Evolutionary conservation across 2,797 vertebrate species (phyloP).

Genomic region (Scarus forsteni): DNA sequence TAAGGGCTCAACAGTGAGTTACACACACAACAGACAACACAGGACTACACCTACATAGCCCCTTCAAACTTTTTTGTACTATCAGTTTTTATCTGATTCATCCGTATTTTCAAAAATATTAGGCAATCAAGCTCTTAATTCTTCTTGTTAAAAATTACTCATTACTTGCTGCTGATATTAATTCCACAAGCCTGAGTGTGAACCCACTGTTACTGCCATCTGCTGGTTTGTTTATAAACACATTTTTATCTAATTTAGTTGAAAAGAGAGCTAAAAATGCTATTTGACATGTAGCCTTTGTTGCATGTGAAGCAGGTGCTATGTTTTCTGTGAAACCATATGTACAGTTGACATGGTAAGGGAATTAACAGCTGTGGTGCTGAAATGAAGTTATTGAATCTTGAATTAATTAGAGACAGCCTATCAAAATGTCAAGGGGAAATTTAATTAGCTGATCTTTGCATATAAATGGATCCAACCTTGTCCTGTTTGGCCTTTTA

Average conservation of each 20-base stretch:
- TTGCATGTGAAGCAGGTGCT: neutral
- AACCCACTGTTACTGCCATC: slow-evolving; percentile 47
- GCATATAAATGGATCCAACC: slow-evolving; percentile 1
- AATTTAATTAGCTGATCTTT: neutral
- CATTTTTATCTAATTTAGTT: neutral
- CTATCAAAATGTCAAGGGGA: slow-evolving; percentile 11
- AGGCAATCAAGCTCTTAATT: neutral
- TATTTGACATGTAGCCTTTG: neutral
- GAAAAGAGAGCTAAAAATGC: neutral
- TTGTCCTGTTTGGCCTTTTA: slow-evolving; percentile 3
- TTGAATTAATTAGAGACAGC: neutral
- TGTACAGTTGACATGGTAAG: neutral
- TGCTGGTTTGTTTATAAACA: slow-evolving; percentile 34
- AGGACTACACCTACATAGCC: too few relatives aligned
- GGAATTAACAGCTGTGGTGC: slow-evolving; percentile 3
- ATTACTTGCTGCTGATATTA: neutral
- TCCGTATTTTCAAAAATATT: neutral
- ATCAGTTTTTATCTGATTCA: neutral
- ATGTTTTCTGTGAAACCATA: too few relatives aligned
- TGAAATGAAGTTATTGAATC: slow-evolving; percentile 10
- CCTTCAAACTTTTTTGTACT: neutral
- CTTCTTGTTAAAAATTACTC: neutral
- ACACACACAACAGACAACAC: too few relatives aligned
- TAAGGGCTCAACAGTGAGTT: slow-evolving; percentile 95
- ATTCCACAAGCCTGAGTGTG: neutral